A percentile compares a stretch with the other conserved stretches of the same genome.
Evolutionary conservation across 2,113 vertebrate genomes (phyloP).

Genomic region (Centrocercus urophasianus): DNA sequence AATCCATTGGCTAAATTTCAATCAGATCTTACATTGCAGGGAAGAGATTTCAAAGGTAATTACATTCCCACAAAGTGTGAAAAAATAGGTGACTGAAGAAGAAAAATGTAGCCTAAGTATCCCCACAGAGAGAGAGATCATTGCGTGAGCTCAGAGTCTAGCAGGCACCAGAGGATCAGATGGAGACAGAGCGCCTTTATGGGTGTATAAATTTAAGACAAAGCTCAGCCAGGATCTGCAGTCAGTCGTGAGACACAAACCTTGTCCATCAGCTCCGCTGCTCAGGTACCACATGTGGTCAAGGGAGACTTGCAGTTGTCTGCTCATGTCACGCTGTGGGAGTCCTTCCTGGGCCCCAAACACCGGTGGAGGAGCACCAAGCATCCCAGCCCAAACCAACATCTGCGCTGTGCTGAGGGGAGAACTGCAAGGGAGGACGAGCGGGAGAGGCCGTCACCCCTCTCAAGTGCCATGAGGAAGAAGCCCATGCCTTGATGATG

Average conservation of each 20-base stretch:
- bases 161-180: fast-evolving
- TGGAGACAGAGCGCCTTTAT: not conserved
- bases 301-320: fast-evolving
- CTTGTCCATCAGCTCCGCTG: not conserved
- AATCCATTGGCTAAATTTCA: constrained; percentile 11
- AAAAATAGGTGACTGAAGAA: not conserved
- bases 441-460: not conserved
- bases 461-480: not conserved
- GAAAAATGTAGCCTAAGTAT: not conserved
- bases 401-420: fast-evolving
- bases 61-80: not conserved
- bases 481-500: not conserved
- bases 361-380: not conserved
- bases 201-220: not conserved
- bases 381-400: not conserved
- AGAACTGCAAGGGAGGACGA: not conserved
- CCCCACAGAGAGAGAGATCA: not conserved
- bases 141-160: not conserved
- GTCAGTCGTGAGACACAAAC: not conserved
- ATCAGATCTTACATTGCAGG: not conserved
- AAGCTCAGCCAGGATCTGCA: not conserved
- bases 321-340: not conserved
- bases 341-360: not conserved
- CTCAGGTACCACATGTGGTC: fast-evolving
- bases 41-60: constrained; percentile 23